A percentile compares a stretch with the other conserved stretches of the same genome.
These are phyloP conservation scores for Listrodromus nycthemerus DNA, from an alignment of 2,888 invertebrate genomes.

Conservation along the genomic window DNA sequence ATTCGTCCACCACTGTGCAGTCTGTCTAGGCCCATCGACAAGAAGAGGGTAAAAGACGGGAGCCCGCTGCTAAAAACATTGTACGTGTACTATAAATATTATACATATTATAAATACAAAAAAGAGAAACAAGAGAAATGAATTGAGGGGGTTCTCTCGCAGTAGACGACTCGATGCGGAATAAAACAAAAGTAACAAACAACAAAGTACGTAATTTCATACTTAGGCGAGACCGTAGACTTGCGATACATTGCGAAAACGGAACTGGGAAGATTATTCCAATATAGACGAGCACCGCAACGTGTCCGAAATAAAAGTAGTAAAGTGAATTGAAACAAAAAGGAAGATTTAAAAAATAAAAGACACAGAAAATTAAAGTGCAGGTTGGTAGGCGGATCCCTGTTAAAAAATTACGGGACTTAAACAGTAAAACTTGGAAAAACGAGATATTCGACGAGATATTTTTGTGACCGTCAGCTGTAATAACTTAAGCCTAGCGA, in stretches of 20 bases:
- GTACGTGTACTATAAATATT: slow-evolving; percentile 65
- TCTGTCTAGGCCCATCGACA: slow-evolving; percentile 41
- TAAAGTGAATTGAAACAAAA: slow-evolving; percentile 21
- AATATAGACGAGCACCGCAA: slow-evolving; percentile 33
- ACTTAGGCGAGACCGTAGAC: slow-evolving; percentile 54
- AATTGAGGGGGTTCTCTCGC: slow-evolving; percentile 35
- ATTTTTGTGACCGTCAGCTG: slow-evolving; percentile 81
- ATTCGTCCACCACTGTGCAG: slow-evolving; percentile 48
- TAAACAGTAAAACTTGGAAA: slow-evolving; percentile 38
- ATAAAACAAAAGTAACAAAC: slow-evolving; percentile 14
- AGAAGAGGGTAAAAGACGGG: slow-evolving; percentile 52
- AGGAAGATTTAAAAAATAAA: slow-evolving; percentile 63
- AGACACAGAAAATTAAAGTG: slow-evolving; percentile 22
- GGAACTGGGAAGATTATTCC: slow-evolving; percentile 32
- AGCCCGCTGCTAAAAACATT: slow-evolving; percentile 66
- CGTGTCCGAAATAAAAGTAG: slow-evolving; percentile 27
- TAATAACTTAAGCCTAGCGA: slow-evolving; percentile 61
- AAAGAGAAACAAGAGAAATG: slow-evolving; percentile 24
- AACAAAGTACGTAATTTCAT: slow-evolving; percentile 65
- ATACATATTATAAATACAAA: slow-evolving; percentile 61
- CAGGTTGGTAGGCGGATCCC: slow-evolving; percentile 28
- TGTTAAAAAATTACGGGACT: slow-evolving; percentile 15
- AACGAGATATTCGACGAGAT: slow-evolving; percentile 76
- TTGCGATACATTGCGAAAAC: slow-evolving; percentile 32
- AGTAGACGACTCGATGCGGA: slow-evolving; percentile 35